Conservation (phyloP, 1,140 invertebrate species). For the Drosophila sucinea region DNA sequence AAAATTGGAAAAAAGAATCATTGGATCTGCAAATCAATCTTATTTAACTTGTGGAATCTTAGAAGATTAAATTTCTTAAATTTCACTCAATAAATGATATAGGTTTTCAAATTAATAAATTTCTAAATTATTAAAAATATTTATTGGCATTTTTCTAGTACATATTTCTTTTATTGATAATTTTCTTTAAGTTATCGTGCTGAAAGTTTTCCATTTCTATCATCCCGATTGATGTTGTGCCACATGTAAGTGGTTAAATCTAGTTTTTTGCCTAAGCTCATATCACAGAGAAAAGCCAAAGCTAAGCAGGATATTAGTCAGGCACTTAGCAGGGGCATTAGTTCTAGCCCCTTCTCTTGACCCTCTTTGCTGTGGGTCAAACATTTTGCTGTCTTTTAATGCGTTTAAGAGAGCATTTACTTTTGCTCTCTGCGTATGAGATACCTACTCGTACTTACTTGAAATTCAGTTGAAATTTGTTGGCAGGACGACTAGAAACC, state of each 20-base stretch:
- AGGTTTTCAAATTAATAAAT: too few species aligned
- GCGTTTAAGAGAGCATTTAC: slow-evolving; percentile 70
- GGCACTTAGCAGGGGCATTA: slow-evolving; percentile 54
- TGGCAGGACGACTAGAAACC: not conserved
- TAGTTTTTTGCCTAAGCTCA: slow-evolving; percentile 32
- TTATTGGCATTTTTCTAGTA: too few species aligned
- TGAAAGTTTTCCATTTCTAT: slow-evolving; percentile 3
- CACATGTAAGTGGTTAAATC: slow-evolving; percentile 17
- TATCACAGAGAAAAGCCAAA: slow-evolving; percentile 50
- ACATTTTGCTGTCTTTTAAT: slow-evolving; percentile 62
- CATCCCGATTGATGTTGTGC: slow-evolving; percentile 27
- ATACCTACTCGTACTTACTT: slow-evolving; percentile 42
- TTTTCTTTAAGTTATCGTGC: too few species aligned
- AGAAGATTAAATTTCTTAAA: too few species aligned
- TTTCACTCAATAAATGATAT: too few species aligned
- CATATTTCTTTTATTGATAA: too few species aligned
- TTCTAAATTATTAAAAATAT: too few species aligned
- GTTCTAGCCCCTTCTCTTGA: slow-evolving; percentile 11
- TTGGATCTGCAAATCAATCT: too few species aligned
- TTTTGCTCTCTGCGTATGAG: slow-evolving; percentile 45
- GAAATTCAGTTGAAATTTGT: slow-evolving; percentile 44
- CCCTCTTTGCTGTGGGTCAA: slow-evolving; percentile 42
- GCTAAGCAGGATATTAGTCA: slow-evolving; percentile 60
- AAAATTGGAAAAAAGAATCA: too few species aligned
- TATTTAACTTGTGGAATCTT: too few species aligned